Evolutionary conservation across 2,888 invertebrate genomes (phyloP), one percentile per base, ranked within the genome.

Genomic region (Pyrochroa serraticornis): DNA sequence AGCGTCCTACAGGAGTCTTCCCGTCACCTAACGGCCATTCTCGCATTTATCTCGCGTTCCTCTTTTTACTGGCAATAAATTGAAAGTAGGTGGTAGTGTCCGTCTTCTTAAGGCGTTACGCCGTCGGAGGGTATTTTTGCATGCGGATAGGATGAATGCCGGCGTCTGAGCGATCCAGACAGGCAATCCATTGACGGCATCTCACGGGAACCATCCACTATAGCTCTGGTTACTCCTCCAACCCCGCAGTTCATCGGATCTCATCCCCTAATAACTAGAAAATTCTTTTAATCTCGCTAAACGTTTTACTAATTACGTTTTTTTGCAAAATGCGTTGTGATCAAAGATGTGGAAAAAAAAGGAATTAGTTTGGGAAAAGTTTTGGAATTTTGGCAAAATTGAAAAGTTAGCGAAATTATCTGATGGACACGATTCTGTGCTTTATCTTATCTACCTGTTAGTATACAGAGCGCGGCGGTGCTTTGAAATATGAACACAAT

Each of bases 401-500:
- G 22, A 31, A 42, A 50, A 33, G 34, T 7, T 12, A 44, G 42
- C 31, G 22, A 34, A 39, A 58, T 41, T 14, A 64, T 46, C 56
- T 37, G 35, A 41, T 48, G 59, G 54, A 63, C 62, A 37, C 8
- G 39, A 53, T 38, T 30, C 47, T 13, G 44, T 49, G 50, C 47
- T 59, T 60, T 58, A 64, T 63, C 58, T 61, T 52, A 63, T 63
- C 59, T 63, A 64, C 63, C 64, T 62, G 65, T 63, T 66, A 64
- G 57, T 57, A 61, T 46, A 62, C 60, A 58, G 34, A 10, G 52
- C 51, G 45, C 43, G 56, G 59, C 48, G 58, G 37, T 39, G 36
- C 50, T 46, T 60, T 73, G 71, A 76, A 74, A 75, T 75, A 76
- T 72, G 75, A 71, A 65, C 65, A 64, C 73, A 74, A 75, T 75